Evolutionary conservation across 2,113 vertebrate genomes (phyloP).

Genomic region (Ploceus nigricollis): DNA sequence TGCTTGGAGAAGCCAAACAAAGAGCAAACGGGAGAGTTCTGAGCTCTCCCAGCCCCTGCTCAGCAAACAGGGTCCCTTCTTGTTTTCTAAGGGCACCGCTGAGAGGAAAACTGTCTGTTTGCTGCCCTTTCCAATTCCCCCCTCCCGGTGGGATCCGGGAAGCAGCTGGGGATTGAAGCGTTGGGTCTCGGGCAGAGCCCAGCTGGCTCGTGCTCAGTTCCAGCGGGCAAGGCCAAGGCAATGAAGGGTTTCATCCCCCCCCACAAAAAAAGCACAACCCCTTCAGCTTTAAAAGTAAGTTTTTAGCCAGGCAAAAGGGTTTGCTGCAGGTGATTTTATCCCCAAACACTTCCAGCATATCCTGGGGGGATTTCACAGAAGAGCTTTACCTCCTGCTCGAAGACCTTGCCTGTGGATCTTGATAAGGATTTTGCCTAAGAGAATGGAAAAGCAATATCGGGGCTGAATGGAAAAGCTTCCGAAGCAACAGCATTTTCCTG

Average conservation of each 20-base stretch:
- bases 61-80: not conserved
- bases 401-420: not conserved
- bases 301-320: not conserved
- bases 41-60: not conserved
- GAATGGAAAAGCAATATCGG: not conserved
- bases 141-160: not conserved
- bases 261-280: not conserved
- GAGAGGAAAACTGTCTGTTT: not conserved
- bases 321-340: not conserved
- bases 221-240: not conserved
- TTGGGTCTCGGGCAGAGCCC: not conserved
- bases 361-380: not conserved
- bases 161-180: not conserved
- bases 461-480: not conserved
- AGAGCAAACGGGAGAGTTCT: not conserved
- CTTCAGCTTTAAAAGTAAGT: not conserved
- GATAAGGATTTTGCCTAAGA: not conserved
- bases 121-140: not conserved
- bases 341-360: not conserved
- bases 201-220: not conserved
- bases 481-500: not conserved
- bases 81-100: not conserved
- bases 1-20: conserved; percentile 6
- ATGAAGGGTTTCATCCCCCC: not conserved
- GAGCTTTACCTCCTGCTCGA: not conserved